phyloP scores from a whole-genome alignment of 2,797 vertebrate genomes.

The Eulemur rubriventer region DNA sequence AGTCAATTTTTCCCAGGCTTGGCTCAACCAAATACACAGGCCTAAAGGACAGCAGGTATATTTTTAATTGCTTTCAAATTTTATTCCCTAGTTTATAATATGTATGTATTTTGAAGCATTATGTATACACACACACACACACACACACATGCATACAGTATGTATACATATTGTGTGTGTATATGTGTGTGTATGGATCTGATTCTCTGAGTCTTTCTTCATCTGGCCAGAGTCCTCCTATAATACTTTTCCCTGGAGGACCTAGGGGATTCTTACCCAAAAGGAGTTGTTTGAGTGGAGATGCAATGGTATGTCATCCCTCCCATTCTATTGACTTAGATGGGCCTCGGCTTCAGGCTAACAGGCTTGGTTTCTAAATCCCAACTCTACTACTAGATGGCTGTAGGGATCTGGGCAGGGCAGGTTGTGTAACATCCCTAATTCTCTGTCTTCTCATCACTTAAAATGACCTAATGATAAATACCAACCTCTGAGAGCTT shows the following conservation, averaged over 20 bases:
- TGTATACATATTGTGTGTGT: neutral
- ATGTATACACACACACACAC: neutral
- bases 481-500: neutral
- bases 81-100: neutral
- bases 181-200: neutral
- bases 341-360: neutral
- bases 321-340: neutral
- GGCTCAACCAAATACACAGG: neutral
- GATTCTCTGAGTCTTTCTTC: neutral
- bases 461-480: slow-evolving; percentile 22
- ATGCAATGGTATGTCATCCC: neutral
- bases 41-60: neutral
- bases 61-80: neutral
- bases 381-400: neutral
- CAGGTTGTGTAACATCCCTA: neutral
- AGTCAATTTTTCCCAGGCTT: neutral
- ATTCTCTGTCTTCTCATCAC: neutral
- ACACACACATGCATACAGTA: neutral
- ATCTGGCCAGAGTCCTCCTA: neutral
- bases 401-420: neutral
- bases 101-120: neutral
- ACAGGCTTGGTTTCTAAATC: neutral
- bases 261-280: neutral
- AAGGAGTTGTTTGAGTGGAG: neutral
- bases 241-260: neutral